Conservation (phyloP, 2,888 invertebrate species). For the Prenolepis imparis region DNA sequence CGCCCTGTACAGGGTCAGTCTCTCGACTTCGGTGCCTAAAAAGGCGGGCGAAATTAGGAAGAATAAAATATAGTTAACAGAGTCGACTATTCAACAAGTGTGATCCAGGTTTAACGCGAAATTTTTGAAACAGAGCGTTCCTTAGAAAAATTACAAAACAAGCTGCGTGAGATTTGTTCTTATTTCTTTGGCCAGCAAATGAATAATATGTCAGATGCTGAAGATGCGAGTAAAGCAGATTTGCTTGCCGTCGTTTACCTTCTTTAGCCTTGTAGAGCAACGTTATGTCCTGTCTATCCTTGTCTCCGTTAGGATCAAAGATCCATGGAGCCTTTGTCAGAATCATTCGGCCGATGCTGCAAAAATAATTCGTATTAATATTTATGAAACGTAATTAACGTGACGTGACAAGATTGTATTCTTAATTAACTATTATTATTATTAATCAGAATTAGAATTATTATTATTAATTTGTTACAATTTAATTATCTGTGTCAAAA, state of each 20-base stretch:
- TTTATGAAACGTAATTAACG: not conserved
- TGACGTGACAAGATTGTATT: not conserved
- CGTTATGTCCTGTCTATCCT: slow-evolving; percentile 91
- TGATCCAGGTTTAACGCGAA: not conserved
- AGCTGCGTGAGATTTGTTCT: not conserved
- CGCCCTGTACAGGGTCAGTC: slow-evolving; percentile 92
- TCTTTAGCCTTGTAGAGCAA: slow-evolving; percentile 91
- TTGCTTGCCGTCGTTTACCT: slow-evolving; percentile 84
- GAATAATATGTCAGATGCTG: not conserved
- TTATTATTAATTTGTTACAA: no score
- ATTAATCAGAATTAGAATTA: no score
- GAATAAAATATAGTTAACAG: not conserved
- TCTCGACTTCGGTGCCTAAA: slow-evolving; percentile 90
- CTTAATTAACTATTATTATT: not conserved
- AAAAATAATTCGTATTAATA: not conserved
- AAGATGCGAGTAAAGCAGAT: not conserved
- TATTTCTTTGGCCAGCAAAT: not conserved
- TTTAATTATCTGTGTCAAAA: not conserved
- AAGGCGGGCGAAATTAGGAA: not conserved
- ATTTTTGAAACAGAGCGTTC: not conserved
- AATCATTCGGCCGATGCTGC: slow-evolving; percentile 91
- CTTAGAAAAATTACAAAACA: not conserved
- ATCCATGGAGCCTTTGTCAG: slow-evolving; percentile 92
- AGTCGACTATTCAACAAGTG: not conserved
- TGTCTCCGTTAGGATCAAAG: slow-evolving; percentile 91